Evolutionary conservation across 1,140 invertebrate genomes (phyloP).

Genomic region (Homarus americanus): DNA sequence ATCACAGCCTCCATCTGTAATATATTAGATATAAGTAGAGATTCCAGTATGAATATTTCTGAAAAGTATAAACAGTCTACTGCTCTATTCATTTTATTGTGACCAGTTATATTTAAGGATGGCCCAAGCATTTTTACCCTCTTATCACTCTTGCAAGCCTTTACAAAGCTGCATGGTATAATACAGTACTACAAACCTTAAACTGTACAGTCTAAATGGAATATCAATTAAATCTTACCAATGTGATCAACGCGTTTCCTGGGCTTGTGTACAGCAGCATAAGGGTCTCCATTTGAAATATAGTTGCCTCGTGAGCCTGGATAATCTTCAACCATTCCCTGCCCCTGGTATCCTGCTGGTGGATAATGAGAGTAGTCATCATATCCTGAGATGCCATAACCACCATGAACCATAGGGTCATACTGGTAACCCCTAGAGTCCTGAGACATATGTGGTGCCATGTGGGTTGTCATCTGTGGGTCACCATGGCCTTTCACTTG

Average conservation of each 20-base stretch:
- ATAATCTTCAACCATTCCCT: conserved; percentile 66
- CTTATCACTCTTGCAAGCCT: too few species aligned
- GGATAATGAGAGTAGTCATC: conserved; percentile 92
- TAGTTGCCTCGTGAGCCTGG: conserved; percentile 79
- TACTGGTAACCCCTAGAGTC: conserved; percentile 83
- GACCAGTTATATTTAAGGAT: not conserved
- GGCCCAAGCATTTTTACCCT: too few species aligned
- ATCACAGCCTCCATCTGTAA: conserved; percentile 93
- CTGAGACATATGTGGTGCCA: conserved; percentile 56
- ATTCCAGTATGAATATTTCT: too few species aligned
- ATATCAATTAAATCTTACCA: conserved; percentile 74
- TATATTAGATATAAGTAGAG: not conserved
- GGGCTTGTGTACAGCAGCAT: conserved; percentile 90
- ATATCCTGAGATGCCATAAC: conserved; percentile 84
- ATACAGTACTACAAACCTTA: too few species aligned
- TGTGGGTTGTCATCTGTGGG: conserved; percentile 45
- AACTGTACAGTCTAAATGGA: too few species aligned
- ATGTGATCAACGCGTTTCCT: conserved; percentile 87
- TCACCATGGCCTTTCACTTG: conserved; percentile 84
- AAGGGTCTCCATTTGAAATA: conserved; percentile 86
- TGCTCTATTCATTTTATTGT: not conserved
- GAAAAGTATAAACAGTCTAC: not conserved
- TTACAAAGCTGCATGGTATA: too few species aligned
- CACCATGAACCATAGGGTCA: conserved; percentile 87
- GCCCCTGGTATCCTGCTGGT: conserved; percentile 76